phyloP scores from a whole-genome alignment of 30 jellyfish, hydroid and myxozoan species.

The Cassiopea andromeda region DNA sequence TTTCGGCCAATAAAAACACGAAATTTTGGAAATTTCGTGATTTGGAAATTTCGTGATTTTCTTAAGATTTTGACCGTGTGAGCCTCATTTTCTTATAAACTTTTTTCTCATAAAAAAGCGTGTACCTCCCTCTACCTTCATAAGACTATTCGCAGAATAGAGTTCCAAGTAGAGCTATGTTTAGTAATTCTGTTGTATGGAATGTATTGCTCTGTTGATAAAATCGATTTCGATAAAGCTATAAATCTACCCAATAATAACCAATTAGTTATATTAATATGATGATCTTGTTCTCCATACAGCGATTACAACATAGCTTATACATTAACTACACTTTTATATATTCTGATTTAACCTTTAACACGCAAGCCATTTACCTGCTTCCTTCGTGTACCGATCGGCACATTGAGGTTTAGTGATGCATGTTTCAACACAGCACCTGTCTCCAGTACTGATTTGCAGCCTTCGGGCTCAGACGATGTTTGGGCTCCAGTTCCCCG shows the following conservation, averaged over 20 bases:
- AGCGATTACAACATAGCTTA: not conserved
- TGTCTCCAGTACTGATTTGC: conserved; percentile 54
- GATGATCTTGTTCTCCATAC: conserved; percentile 2
- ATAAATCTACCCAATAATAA: not conserved
- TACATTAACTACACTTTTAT: conserved; percentile 54
- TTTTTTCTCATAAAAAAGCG: too few relatives aligned
- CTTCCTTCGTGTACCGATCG: conserved; percentile 54
- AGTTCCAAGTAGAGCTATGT: too few relatives aligned
- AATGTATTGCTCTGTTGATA: not conserved
- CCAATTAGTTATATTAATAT: conserved; percentile 45
- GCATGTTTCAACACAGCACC: conserved; percentile 29
- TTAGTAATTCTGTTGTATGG: not conserved
- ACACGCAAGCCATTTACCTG: conserved; percentile 62
- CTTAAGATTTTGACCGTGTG: too few relatives aligned
- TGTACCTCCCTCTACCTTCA: too few relatives aligned
- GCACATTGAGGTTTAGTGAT: conserved; percentile 60
- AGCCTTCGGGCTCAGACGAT: conserved; percentile 52
- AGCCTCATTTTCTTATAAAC: too few relatives aligned
- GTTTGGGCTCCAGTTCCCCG: conserved; percentile 28
- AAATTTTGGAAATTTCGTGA: too few relatives aligned
- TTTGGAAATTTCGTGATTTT: too few relatives aligned
- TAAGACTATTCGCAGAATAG: too few relatives aligned
- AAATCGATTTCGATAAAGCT: not conserved
- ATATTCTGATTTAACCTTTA: conserved; percentile 73
- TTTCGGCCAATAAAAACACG: too few relatives aligned